A percentile compares a stretch with the other conserved stretches of the same genome.
Evolutionary conservation across 92 coral and sea anemone genomes (phyloP).

Genomic region (Palythoa heliodiscus): DNA sequence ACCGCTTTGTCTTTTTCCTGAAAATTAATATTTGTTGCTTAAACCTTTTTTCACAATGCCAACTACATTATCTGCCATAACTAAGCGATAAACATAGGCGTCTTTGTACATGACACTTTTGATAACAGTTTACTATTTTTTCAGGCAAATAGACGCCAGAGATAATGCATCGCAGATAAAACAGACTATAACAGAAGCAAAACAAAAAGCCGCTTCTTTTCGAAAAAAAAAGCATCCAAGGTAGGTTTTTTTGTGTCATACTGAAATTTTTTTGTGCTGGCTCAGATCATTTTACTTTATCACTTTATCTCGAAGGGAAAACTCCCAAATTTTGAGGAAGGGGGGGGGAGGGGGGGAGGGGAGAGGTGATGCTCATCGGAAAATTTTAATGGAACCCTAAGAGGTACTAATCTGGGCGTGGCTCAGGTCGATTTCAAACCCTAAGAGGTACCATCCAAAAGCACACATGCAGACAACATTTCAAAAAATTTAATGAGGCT

Average conservation of each 20-base stretch:
- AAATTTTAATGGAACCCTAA: too few relatives aligned
- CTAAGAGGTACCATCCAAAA: too few relatives aligned
- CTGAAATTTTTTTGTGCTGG: neutral
- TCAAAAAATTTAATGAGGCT: too few relatives aligned
- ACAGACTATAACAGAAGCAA: neutral
- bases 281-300: too few relatives aligned
- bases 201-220: neutral
- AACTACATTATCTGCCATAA: neutral
- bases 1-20: neutral
- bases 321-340: too few relatives aligned
- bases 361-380: too few relatives aligned
- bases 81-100: conserved; percentile 4
- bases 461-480: too few relatives aligned
- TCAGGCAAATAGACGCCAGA: conserved; percentile 21
- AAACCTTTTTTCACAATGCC: neutral
- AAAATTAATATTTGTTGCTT: conserved; percentile 17
- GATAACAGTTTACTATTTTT: conserved; percentile 12
- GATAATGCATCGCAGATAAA: neutral
- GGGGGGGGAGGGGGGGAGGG: too few relatives aligned
- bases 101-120: neutral
- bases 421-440: too few relatives aligned
- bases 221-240: neutral
- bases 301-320: too few relatives aligned
- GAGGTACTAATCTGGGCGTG: too few relatives aligned
- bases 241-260: conserved; percentile 2